A percentile compares a stretch with the other conserved stretches of the same genome.
phyloP scores from a whole-genome alignment of 2,888 invertebrate genomes.

The Anodontia alba region DNA sequence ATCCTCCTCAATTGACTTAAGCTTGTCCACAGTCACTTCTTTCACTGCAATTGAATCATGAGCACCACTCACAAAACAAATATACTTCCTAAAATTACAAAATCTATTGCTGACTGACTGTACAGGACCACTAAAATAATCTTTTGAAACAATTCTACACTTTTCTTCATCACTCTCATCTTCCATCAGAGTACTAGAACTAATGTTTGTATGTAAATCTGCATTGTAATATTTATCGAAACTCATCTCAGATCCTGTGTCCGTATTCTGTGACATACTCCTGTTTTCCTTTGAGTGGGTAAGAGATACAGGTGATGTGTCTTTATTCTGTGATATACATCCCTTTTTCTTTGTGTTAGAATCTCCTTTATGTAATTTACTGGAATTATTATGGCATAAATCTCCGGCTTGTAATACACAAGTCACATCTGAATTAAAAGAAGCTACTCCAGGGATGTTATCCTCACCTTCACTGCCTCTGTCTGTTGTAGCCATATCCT shows the following conservation, averaged over 20 bases:
- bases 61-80: constrained; percentile 57
- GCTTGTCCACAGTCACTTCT: constrained; percentile 47
- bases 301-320: not conserved
- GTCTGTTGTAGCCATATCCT: not conserved
- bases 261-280: not conserved
- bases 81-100: constrained; percentile 16
- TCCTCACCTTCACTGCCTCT: too few species aligned
- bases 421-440: too few species aligned
- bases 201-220: not conserved
- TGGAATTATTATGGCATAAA: too few species aligned
- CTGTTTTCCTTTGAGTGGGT: too few species aligned
- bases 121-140: not conserved
- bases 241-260: not conserved
- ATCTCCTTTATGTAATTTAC: too few species aligned
- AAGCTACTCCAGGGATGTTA: too few species aligned
- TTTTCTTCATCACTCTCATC: not conserved
- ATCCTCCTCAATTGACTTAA: not conserved
- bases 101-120: not conserved
- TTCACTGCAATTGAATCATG: constrained; percentile 62
- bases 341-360: too few species aligned
- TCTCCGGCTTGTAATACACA: too few species aligned
- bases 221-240: not conserved
- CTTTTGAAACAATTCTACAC: too few species aligned
- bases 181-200: not conserved
- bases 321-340: not conserved